Conservation (phyloP, 2,113 vertebrate species). For the Cyanistes caeruleus region DNA sequence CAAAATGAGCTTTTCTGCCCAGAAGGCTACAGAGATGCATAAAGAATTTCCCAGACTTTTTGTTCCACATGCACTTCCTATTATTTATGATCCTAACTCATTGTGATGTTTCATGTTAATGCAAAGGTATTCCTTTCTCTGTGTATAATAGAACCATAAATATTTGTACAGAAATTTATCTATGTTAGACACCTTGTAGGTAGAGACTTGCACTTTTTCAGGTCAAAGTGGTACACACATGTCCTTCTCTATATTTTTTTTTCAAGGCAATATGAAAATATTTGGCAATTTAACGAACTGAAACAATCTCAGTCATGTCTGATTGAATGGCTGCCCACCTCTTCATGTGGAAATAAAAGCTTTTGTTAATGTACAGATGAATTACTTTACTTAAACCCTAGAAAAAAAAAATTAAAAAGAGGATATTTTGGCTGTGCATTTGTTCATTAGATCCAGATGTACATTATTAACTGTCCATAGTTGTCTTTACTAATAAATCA, state of each 20-base stretch:
- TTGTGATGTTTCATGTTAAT: background rate
- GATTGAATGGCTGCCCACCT: slow-evolving; percentile 38
- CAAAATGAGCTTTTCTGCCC: background rate
- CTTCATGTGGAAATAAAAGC: slow-evolving; percentile 23
- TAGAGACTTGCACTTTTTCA: background rate
- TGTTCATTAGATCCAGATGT: slow-evolving; percentile 72
- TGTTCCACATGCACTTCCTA: background rate
- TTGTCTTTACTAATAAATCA: slow-evolving; percentile 41
- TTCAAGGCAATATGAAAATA: background rate
- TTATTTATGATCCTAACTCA: background rate
- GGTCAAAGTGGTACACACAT: background rate
- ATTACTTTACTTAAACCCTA: slow-evolving; percentile 58
- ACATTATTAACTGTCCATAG: slow-evolving; percentile 35
- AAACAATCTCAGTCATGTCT: background rate
- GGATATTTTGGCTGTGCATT: slow-evolving; percentile 24
- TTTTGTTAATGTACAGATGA: slow-evolving; percentile 52
- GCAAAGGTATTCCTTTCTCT: background rate
- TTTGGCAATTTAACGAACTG: background rate
- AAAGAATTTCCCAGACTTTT: background rate
- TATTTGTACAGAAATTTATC: background rate
- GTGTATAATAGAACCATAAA: background rate
- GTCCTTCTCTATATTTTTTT: background rate
- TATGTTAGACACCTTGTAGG: background rate
- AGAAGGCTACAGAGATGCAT: background rate
- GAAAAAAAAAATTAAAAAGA: background rate